Evolutionary conservation across 2,888 invertebrate species (phyloP).

Genomic region (Marronus borbonicus): DNA sequence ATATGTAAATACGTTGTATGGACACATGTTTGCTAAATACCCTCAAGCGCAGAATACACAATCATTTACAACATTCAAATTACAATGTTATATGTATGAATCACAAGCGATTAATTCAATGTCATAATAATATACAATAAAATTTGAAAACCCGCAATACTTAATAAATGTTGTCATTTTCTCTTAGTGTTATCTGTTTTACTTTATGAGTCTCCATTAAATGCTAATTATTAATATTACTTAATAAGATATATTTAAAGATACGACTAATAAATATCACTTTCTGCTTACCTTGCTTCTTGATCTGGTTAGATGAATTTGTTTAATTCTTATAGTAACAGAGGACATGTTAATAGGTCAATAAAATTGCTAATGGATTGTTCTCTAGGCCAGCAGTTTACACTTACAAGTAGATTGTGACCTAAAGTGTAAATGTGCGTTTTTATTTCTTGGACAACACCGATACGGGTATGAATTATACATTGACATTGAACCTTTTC

Average conservation of each 20-base stretch:
- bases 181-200: background rate
- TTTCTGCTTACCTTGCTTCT: constrained; percentile 29
- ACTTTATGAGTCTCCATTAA: background rate
- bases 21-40: background rate
- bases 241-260: background rate
- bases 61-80: constrained; percentile 30
- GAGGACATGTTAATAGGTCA: constrained; percentile 46
- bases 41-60: background rate
- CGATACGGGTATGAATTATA: too few species aligned
- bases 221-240: background rate
- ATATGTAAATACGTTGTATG: background rate
- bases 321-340: constrained; percentile 17
- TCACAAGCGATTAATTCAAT: constrained; percentile 30
- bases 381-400: constrained; percentile 39
- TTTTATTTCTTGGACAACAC: too few species aligned
- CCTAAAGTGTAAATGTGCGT: too few species aligned
- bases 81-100: constrained; percentile 30
- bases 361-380: constrained; percentile 8
- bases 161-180: background rate
- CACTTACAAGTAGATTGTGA: too few species aligned
- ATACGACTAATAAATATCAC: background rate
- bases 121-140: constrained; percentile 10
- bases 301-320: constrained; percentile 32
- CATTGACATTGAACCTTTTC: too few species aligned
- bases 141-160: background rate